phyloP scores from a whole-genome alignment of 1,140 invertebrate genomes.

The Cyrtorhinus lividipennis region DNA sequence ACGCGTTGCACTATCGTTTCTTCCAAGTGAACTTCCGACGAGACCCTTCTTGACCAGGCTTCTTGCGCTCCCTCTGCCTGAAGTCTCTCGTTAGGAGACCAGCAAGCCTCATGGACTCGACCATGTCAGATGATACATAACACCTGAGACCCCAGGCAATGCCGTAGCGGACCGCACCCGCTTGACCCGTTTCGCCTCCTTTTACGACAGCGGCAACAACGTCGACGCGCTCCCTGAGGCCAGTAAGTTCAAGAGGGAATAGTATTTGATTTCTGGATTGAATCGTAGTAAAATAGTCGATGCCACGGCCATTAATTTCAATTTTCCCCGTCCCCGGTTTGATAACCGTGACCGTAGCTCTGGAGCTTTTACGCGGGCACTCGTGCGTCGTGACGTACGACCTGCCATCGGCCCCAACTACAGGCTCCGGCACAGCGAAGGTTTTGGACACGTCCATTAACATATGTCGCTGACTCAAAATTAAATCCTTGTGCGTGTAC shows the following conservation, averaged over 20 bases:
- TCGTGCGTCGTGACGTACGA: constrained; percentile 27
- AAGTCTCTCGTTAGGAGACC: constrained; percentile 74
- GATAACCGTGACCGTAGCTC: constrained; percentile 47
- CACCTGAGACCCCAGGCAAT: constrained; percentile 61
- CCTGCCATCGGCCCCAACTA: constrained; percentile 21
- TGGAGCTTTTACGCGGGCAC: constrained; percentile 52
- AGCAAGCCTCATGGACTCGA: constrained; percentile 80
- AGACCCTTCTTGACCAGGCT: constrained; percentile 80
- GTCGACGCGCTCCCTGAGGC: constrained; percentile 64
- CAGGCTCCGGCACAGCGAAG: constrained; percentile 16
- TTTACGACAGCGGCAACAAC: constrained; percentile 56
- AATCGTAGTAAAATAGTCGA: constrained; percentile 55
- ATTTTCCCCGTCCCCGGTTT: constrained; percentile 69
- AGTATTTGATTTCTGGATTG: constrained; percentile 65
- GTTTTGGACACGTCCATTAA: constrained; percentile 15
- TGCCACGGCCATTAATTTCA: constrained; percentile 60
- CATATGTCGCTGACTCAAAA: constrained; percentile 16
- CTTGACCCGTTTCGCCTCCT: constrained; percentile 56
- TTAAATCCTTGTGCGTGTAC: constrained; percentile 24
- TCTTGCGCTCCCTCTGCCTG: constrained; percentile 75
- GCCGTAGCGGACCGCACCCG: constrained; percentile 73
- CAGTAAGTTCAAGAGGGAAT: constrained; percentile 70
- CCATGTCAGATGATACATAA: constrained; percentile 60
- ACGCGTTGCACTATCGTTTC: constrained; percentile 54
- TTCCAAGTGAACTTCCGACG: constrained; percentile 90